These are phyloP conservation scores for Taxidea taxus DNA, from an alignment of 2,113 vertebrate genomes.

Conservation along the genomic window DNA sequence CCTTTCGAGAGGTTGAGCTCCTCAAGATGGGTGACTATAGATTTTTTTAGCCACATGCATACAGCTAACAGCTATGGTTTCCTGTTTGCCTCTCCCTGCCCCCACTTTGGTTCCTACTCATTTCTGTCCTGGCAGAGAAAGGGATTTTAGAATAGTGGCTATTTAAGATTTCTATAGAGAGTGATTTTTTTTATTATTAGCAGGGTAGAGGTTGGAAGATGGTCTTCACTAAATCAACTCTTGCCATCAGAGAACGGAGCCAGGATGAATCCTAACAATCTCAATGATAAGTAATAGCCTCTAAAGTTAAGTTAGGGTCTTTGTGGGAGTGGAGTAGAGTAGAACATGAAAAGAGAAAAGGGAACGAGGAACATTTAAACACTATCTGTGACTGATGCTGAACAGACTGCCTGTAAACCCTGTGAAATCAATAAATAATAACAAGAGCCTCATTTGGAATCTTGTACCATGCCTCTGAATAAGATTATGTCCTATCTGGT, in stretches of 20 bases:
- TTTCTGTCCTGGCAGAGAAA: background rate
- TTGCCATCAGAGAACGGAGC: background rate
- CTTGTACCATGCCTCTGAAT: background rate
- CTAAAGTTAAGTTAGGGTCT: background rate
- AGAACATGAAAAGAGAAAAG: background rate
- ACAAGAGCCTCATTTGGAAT: background rate
- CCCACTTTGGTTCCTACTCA: background rate
- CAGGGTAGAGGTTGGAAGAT: background rate
- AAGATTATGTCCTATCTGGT: background rate
- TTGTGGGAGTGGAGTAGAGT: background rate
- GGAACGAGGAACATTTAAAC: background rate
- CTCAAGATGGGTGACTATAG: background rate
- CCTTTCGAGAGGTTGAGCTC: background rate
- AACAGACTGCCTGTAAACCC: background rate
- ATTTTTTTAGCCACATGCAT: background rate
- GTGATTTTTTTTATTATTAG: background rate
- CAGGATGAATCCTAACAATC: background rate
- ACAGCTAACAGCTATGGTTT: background rate
- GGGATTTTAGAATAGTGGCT: background rate
- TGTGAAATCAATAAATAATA: background rate
- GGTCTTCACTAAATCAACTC: background rate
- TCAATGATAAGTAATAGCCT: background rate
- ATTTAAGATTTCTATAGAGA: background rate
- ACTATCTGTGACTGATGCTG: background rate
- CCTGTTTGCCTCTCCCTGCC: background rate